Conservation (phyloP, 1,140 invertebrate genomes). For the Hyles vespertilio region DNA sequence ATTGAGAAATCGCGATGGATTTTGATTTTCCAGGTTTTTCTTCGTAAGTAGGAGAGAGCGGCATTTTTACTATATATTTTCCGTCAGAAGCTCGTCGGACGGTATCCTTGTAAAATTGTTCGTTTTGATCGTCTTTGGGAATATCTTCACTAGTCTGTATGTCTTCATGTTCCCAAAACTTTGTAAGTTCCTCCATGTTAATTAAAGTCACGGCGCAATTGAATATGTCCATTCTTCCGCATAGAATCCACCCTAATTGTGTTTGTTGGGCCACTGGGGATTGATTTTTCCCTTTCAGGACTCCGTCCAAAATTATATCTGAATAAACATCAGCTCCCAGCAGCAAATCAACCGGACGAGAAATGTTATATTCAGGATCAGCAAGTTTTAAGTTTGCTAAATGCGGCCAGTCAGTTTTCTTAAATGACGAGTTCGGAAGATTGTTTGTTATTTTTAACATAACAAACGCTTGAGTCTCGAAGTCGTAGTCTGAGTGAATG, state of each 20-base stretch:
- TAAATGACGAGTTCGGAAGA: background rate
- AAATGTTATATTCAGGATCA: slow-evolving; percentile 15
- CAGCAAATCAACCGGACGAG: slow-evolving; percentile 20
- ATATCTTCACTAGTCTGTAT: slow-evolving; percentile 9
- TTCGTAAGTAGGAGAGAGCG: slow-evolving; percentile 9
- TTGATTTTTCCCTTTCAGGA: slow-evolving; percentile 10
- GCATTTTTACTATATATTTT: slow-evolving; percentile 23
- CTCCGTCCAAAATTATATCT: slow-evolving; percentile 19
- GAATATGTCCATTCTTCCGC: slow-evolving; percentile 21
- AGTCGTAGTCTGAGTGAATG: background rate
- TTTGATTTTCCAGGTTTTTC: slow-evolving; percentile 18
- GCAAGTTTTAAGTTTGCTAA: slow-evolving; percentile 16
- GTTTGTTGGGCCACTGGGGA: slow-evolving; percentile 27
- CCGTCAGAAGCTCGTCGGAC: slow-evolving; percentile 2
- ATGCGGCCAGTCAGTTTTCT: background rate
- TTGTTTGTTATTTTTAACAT: background rate
- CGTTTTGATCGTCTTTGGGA: slow-evolving; percentile 13
- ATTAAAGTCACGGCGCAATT: slow-evolving; percentile 18
- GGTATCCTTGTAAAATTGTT: slow-evolving; percentile 17
- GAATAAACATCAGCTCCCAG: slow-evolving; percentile 27
- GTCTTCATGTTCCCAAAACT: slow-evolving; percentile 32
- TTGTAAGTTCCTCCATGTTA: slow-evolving; percentile 18
- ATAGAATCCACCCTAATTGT: slow-evolving; percentile 31
- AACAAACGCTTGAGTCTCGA: background rate
- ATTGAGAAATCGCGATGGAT: slow-evolving; percentile 20